A percentile compares a stretch with the other conserved stretches of the same genome.
Conservation (phyloP, 2,797 vertebrate species). For the Babyrousa celebensis region DNA sequence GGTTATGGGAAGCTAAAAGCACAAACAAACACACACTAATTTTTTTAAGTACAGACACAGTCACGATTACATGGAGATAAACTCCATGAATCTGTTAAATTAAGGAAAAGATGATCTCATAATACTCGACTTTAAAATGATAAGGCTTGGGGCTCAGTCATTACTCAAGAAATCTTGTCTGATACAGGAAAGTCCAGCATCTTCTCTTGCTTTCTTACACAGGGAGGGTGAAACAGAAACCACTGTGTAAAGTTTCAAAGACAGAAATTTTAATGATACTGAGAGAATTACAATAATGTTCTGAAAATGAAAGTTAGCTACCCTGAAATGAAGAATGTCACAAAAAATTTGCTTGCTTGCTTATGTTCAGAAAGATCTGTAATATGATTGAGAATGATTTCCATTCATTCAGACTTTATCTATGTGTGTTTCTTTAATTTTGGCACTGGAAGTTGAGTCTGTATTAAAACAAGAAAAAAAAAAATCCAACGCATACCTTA, state of each 20-base stretch:
- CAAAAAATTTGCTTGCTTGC: neutral
- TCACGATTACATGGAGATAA: neutral
- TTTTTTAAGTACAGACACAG: neutral
- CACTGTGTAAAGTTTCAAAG: neutral
- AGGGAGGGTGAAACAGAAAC: neutral
- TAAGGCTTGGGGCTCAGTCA: neutral
- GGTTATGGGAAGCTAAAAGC: neutral
- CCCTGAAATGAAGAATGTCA: neutral
- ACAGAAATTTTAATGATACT: neutral
- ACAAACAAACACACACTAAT: fast-evolving
- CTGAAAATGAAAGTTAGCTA: constrained; percentile 28
- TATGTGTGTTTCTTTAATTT: neutral
- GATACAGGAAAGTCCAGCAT: neutral
- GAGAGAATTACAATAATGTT: neutral
- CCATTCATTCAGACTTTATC: neutral
- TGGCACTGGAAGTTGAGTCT: neutral
- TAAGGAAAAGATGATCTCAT: neutral
- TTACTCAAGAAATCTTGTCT: neutral
- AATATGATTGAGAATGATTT: neutral
- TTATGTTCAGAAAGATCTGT: neutral
- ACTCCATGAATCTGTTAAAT: neutral
- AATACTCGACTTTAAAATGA: neutral
- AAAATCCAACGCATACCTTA: neutral
- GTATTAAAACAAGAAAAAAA: neutral
- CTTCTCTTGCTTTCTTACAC: neutral